phyloP scores from a whole-genome alignment of 1,140 invertebrate genomes.

The Muscidifurax raptorellus region DNA sequence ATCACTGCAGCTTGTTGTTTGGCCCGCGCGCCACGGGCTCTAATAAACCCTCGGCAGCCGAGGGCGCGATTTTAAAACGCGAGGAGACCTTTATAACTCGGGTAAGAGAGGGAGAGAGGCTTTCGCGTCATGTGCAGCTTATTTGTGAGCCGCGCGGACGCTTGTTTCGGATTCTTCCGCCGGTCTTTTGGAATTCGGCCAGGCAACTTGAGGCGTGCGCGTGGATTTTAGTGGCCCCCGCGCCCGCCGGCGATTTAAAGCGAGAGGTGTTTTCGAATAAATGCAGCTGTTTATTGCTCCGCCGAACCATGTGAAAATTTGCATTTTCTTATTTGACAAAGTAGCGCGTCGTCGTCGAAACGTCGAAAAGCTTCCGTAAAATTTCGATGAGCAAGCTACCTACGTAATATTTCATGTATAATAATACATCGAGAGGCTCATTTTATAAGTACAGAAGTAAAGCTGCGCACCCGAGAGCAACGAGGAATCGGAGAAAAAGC shows the following conservation, averaged over 20 bases:
- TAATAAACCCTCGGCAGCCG: constrained; percentile 43
- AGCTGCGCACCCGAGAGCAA: neutral
- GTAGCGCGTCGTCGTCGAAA: too few species aligned
- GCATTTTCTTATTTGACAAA: too few species aligned
- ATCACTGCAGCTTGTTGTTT: constrained; percentile 44
- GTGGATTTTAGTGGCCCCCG: neutral
- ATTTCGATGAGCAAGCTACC: too few species aligned
- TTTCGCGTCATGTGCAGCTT: constrained; percentile 9
- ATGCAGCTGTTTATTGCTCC: neutral
- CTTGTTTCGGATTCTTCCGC: neutral
- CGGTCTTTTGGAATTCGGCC: constrained; percentile 40
- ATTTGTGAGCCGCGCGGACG: neutral
- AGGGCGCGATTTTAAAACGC: constrained; percentile 38
- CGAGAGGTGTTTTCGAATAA: neutral
- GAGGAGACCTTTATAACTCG: constrained; percentile 5
- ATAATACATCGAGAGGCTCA: too few species aligned
- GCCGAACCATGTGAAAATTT: too few species aligned
- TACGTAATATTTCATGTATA: too few species aligned
- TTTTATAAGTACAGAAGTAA: too few species aligned
- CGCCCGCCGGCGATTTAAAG: neutral
- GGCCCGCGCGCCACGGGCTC: neutral
- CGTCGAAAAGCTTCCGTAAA: too few species aligned
- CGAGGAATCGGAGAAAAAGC: neutral
- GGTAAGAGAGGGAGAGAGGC: neutral
- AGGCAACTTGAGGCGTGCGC: constrained; percentile 23